A percentile compares a stretch with the other conserved stretches of the same genome.
Evolutionary conservation across 2,797 vertebrate species (phyloP).

Genomic region (Petrocephalus schoutedeni): DNA sequence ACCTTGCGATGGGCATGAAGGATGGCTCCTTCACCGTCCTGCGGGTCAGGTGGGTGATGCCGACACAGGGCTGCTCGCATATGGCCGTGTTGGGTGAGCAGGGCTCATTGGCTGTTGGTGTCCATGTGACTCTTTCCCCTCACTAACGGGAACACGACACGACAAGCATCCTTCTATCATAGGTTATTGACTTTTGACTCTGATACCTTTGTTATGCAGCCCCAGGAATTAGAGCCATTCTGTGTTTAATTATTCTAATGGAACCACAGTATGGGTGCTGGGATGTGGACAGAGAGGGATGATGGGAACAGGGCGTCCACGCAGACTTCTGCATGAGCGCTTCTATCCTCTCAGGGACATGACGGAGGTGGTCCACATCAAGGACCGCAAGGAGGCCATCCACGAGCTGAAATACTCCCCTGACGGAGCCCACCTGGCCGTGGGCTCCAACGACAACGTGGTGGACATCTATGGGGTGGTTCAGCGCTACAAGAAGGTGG

Average conservation of each 20-base stretch:
- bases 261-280: neutral
- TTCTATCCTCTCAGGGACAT: slow-evolving; percentile 77
- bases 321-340: neutral
- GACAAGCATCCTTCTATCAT: neutral
- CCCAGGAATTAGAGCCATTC: neutral
- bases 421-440: slow-evolving; percentile 87
- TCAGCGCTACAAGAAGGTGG: slow-evolving; percentile 95
- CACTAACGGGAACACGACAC: neutral
- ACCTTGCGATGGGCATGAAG: slow-evolving; percentile 95
- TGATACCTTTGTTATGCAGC: neutral
- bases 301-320: neutral
- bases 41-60: slow-evolving; percentile 77
- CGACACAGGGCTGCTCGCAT: neutral
- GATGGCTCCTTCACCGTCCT: slow-evolving; percentile 96
- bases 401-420: slow-evolving; percentile 97
- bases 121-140: neutral
- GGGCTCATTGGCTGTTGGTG: neutral
- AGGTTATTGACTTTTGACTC: neutral
- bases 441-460: slow-evolving; percentile 92
- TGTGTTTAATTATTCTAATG: neutral
- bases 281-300: neutral
- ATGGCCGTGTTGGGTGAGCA: neutral
- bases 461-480: slow-evolving; percentile 92
- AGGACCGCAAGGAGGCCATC: slow-evolving; percentile 97
- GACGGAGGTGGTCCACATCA: slow-evolving; percentile 98